Conservation (phyloP, 2,797 vertebrate genomes). For the Zenarchopterus dispar region DNA sequence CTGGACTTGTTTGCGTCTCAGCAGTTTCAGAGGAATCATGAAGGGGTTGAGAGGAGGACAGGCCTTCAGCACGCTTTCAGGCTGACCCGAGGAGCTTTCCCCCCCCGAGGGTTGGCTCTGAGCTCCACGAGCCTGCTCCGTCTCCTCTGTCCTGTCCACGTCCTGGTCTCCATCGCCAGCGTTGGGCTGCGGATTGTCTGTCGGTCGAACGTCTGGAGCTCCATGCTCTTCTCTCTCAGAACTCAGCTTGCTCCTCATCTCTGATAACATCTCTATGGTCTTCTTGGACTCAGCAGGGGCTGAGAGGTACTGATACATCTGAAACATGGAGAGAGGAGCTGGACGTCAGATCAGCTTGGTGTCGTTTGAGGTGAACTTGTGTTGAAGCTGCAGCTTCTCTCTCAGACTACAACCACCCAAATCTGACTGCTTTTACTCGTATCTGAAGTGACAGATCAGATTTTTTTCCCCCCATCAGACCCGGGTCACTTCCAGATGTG, state of each 20-base stretch:
- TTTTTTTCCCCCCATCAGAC: too few species aligned
- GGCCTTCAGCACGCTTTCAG: constrained; percentile 4
- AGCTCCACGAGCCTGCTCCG: background rate
- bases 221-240: background rate
- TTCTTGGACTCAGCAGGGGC: constrained; percentile 22
- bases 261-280: constrained; percentile 5
- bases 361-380: background rate
- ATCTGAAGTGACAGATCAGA: too few species aligned
- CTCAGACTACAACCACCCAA: too few species aligned
- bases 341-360: background rate
- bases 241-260: background rate
- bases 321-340: background rate
- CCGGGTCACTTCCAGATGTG: too few species aligned
- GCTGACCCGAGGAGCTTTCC: background rate
- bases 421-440: too few species aligned
- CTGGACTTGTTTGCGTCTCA: constrained; percentile 34
- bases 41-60: constrained; percentile 79
- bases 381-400: too few species aligned
- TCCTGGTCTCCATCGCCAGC: accelerated
- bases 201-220: background rate
- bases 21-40: constrained; percentile 70
- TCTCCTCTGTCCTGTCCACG: too few species aligned
- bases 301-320: constrained; percentile 59
- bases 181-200: background rate
- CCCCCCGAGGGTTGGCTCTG: constrained; percentile 22